Evolutionary conservation across 1,140 invertebrate genomes (phyloP), one percentile per base, ranked within the genome.

Genomic region (Drosophila equinoxialis): DNA sequence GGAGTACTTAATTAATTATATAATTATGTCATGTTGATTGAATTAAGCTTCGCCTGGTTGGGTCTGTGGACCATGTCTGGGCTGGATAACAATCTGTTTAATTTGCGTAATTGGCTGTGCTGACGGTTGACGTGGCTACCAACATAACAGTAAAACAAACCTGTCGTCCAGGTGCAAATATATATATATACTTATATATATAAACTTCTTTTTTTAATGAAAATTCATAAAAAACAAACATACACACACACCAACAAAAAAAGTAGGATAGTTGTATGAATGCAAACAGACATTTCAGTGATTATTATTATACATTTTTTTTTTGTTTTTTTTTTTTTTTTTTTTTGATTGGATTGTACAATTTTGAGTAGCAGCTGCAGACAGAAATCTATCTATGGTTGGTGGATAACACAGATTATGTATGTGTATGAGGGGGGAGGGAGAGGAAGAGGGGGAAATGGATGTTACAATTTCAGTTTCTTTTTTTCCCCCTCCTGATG

Each of bases 61-160:
- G 63, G 60, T 67, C 37, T 14, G n/a, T 59, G 64, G 23, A 39
- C 42, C 35, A 59, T 65, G 83, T 83, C 84, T 81, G 65, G 79
- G 42, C 84, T 65, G 80, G 83, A 89, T 89, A 83, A 87, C 83
- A 87, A 89, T 89, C 83, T 89, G 80, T 80, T 87, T 87, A 89
- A 87, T 87, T 87, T 87, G 83, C 83, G 77, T 87, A 87, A 87
- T 87, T 87, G 83, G 84, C 84, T 86, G 83, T 87, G 84, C 83
- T 77, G 67, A 74, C 80, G 80, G 66, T 83, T 77, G 68, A 80
- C 81, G 74, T 84, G 77, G 77, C 77, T 79, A 84, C 82, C 78
- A 66, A 37, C 35, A 39, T 11, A 39, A 72, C 45, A 51, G 45
- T 51, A 51, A 51, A 48, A 65, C 39, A 14, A 35, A 54, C 17